Evolutionary conservation across 2,113 vertebrate genomes (phyloP), one percentile per base, ranked within the genome.

Genomic region (Enhydra lutris): DNA sequence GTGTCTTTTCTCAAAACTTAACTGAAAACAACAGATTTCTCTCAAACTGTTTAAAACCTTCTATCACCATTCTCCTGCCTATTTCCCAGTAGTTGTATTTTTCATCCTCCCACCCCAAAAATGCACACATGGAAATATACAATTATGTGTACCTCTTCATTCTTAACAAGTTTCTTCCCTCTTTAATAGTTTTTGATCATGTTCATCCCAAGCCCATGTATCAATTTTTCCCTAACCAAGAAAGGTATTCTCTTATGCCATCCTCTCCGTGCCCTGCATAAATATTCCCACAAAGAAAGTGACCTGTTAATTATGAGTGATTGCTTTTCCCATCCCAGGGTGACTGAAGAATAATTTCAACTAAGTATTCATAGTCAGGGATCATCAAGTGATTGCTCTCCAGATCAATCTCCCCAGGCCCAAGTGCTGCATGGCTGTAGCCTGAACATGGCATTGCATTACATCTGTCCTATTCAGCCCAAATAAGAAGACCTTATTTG

Each of bases 301-400:
- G 98, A 80, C 82, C 85, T 97, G 29, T 36, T 99, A 98, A 98
- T 98, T 99, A 91, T 97, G 97, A 98, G 74, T 98, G 8, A 99
- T 98, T 97, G 98, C 50, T 90, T 98, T 98, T 98, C 91, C 97
- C 23, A 96, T 98, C 74, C 94, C 94, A 93, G 80, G 59, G 17
- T 98, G 96, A 93, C 89, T 57, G 74, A 97, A n/a, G 29, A 96
- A 97, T 99, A 99, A 99, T 99, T 99, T 98, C 97, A 95, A 97
- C 90, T 94, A 98, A 98, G 93, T 87, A 98, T 99, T 99, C 98
- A 97, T 95, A 99, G 97, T 98, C 98, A 99, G 98, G 96, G 91
- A 98, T 97, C 94, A 98, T 97, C 97, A 98, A 98, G 95, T 97
- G 97, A 98, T 97, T 98, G 98, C 97, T 97, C 91, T 99, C 88